Evolutionary conservation across 2,797 vertebrate genomes (phyloP), one percentile per base, ranked within the genome.

Genomic region (Thamnophis elegans): DNA sequence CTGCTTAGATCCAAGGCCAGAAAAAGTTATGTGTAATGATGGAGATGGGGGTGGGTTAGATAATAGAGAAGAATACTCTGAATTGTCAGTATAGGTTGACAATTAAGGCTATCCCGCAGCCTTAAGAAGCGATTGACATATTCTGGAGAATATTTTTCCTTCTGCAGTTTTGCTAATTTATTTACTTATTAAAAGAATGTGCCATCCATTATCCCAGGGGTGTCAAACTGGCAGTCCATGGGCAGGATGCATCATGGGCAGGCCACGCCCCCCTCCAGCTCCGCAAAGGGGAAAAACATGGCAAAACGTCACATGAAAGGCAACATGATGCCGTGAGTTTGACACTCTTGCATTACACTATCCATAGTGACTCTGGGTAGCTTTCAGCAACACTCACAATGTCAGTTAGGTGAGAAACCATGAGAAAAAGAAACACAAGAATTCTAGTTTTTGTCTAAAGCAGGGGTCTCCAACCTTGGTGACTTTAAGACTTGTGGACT

Each of bases 1-100:
- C 88, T 10, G 53, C 92, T 87, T 88, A 91, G 65, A 55, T 90
- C 36, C 89, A 55, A 51, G 58, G 92, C 59, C 42, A 78, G 16
- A 2, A 2, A 1, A n/a, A 90, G 59, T 13, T 89, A 87, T 60
- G 91, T 5, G 73, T 47, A 36, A 47, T 82, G 36, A 25, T 82
- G 20, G 73, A 60, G 59, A 60, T 10, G 9, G 25, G 73, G 42
- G 4, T 8, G 20, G 7, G 65, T 91, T 86, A 94, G 91, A 94
- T 25, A 53, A 85, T 85, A 91, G 85, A 88, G 85, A 36, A 78
- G 93, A n/a, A 0, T 28, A 20, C 56, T 88, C 22, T 65, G 54
- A 89, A 91, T 94, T 16, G 47, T 32, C 60, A 85, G 53, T 42
- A 42, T 42, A 42, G 42, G 42, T 2, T 42, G 42, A 42, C 42